Conservation (phyloP, 2,797 vertebrate species). For the Crotalus adamanteus region DNA sequence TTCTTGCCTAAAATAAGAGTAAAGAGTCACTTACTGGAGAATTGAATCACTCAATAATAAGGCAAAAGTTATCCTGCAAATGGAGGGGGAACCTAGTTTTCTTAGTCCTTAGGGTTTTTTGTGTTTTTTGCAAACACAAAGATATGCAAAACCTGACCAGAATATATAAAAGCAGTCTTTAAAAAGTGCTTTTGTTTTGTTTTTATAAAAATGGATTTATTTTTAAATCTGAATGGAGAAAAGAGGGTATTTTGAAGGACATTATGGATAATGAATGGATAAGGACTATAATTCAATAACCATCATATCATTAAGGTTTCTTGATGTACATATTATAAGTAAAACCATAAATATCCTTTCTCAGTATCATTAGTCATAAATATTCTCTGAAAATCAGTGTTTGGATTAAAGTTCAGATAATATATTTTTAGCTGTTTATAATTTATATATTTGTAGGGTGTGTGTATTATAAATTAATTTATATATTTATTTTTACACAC, state of each 20-base stretch:
- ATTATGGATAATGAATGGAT: rapidly evolving
- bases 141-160: background rate
- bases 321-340: background rate
- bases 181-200: background rate
- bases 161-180: background rate
- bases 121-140: background rate
- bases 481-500: background rate
- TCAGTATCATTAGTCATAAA: background rate
- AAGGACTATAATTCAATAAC: background rate
- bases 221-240: background rate
- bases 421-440: background rate
- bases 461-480: background rate
- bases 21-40: background rate
- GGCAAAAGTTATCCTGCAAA: background rate
- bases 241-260: background rate
- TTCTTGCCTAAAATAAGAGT: background rate
- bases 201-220: background rate
- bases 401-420: too few species aligned
- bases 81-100: background rate
- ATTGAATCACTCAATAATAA: background rate
- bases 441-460: background rate
- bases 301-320: background rate
- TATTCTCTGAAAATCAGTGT: background rate
- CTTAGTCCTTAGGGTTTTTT: background rate
- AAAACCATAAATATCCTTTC: rapidly evolving